These are phyloP conservation scores for Liasis olivaceus DNA, from an alignment of 2,797 vertebrate species.

Conservation along the genomic window DNA sequence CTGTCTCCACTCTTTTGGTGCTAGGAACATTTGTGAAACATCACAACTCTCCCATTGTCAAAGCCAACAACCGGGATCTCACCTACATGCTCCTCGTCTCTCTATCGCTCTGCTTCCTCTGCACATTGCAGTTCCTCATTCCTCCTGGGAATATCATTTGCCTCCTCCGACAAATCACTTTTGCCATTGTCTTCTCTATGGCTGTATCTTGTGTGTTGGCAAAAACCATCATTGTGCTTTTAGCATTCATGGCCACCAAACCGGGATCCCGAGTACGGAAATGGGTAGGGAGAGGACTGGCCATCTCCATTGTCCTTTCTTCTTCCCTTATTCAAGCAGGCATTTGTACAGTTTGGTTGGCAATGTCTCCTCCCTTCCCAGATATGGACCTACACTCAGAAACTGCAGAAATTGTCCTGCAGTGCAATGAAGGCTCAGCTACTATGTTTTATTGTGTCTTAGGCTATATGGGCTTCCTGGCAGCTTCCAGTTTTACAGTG, in stretches of 20 bases:
- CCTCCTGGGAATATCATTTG: not conserved
- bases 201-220: not conserved
- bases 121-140: not conserved
- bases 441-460: not conserved
- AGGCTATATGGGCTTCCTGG: not conserved
- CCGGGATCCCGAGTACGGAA: not conserved
- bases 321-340: not conserved
- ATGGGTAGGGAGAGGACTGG: not conserved
- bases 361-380: not conserved
- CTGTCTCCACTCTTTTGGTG: not conserved
- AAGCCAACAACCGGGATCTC: not conserved
- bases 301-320: not conserved
- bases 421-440: not conserved
- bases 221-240: not conserved
- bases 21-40: not conserved
- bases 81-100: not conserved
- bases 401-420: not conserved
- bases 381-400: not conserved
- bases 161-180: not conserved
- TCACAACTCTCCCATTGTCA: not conserved
- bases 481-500: not conserved
- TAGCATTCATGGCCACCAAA: not conserved
- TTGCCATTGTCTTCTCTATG: not conserved
- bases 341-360: not conserved
- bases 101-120: not conserved